Base-by-base conservation (phyloP, 2,113 vertebrate species). In the Odocoileus hemionus region DNA sequence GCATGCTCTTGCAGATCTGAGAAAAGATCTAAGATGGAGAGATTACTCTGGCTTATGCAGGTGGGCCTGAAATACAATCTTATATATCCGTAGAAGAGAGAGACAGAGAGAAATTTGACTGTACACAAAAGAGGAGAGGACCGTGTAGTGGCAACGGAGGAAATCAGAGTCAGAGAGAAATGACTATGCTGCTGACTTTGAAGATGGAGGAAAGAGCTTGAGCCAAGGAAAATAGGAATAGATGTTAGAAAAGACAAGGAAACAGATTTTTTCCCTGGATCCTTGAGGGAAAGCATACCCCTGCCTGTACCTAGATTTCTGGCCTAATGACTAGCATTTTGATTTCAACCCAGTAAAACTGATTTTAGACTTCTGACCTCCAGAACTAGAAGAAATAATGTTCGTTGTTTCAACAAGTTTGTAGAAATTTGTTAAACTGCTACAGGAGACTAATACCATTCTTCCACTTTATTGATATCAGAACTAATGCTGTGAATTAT, bases 401-500 rank as follows among this genome's bases (percentile, higher is more conserved):
- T 78, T 7, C 33, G 17, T 94, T 88, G 9, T 92, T 92, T 95
- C 61, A 93, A 12, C 6, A 96, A 52, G 13, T 92, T 19, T 80
- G 58, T 95, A 17, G 19, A 61, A 80, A 85, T 95, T 95, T 91
- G 33, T 86, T 86, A 86, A 80, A 90, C 52, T 57, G 33, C n/a
- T 85, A 21, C 9, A 87, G 84, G 36, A 94, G 95, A 96, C 26
- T 83, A 57, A 30, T 86, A n/a, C n/a, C 23, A 1, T 57, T 95
- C 13, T 70, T 78, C 2, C n/a, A 67, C 54, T n/a, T 94, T 82
- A 33, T 1, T 86, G 28, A 14, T 95, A 60, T 1, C 60, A 87
- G 39, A 97, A 95, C 45, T 96, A 7, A 16, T 95, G 8, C 50
- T 96, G 1, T 74, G 50, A 86, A 91, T 91, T 87, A 80, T 64